These are phyloP conservation scores for Drosophila mimetica DNA, from an alignment of 2,888 invertebrate species.

Conservation along the genomic window DNA sequence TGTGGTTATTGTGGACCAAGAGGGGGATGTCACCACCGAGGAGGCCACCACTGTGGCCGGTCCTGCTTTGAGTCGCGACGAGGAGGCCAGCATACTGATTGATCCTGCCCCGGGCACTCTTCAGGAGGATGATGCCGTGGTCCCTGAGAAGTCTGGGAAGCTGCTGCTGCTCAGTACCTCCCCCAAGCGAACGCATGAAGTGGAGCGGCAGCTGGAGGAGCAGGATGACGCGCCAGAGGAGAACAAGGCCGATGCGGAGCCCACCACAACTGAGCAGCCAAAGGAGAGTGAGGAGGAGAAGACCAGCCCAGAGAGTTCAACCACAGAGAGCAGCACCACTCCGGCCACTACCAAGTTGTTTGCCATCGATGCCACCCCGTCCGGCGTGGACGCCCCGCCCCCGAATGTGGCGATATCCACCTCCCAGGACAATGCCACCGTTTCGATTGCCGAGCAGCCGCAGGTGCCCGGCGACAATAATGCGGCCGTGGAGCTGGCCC, in stretches of 20 bases:
- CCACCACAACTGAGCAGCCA: constrained; percentile 46
- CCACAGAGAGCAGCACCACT: constrained; percentile 43
- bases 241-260: constrained; percentile 42
- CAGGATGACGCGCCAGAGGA: constrained; percentile 63
- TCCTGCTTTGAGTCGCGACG: constrained; percentile 57
- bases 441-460: constrained; percentile 64
- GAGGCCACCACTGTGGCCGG: constrained; percentile 24
- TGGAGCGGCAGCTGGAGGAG: constrained; percentile 74
- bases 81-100: constrained; percentile 61
- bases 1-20: constrained; percentile 12
- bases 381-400: constrained; percentile 39
- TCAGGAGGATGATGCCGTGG: constrained; percentile 20
- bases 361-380: constrained; percentile 64
- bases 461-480: constrained; percentile 62
- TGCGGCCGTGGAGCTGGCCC: constrained; percentile 57
- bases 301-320: constrained; percentile 18
- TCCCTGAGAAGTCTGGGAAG: constrained; percentile 60
- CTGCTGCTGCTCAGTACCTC: constrained; percentile 78
- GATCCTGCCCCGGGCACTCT: constrained; percentile 63
- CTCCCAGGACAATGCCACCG: constrained; percentile 56
- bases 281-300: constrained; percentile 17
- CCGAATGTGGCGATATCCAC: constrained; percentile 60
- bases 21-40: constrained; percentile 38
- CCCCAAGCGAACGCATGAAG: constrained; percentile 65
- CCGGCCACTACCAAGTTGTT: constrained; percentile 60